Conservation (phyloP, 2,113 vertebrate species). For the Labeo rohita region DNA sequence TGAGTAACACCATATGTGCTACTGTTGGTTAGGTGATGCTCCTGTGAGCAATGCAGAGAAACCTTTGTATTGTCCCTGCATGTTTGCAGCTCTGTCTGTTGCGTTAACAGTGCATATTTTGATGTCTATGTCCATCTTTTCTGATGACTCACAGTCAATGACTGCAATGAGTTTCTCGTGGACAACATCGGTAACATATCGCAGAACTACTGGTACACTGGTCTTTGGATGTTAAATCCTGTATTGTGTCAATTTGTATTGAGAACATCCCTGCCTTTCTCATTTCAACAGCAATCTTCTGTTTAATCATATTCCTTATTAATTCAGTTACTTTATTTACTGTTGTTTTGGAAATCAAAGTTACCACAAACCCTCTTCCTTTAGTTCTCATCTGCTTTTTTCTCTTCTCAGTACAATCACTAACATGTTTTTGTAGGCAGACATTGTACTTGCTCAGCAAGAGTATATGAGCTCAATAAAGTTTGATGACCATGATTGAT, state of each 20-base stretch:
- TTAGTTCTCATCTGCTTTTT: constrained; percentile 21
- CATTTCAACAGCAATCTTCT: constrained; percentile 30
- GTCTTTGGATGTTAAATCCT: constrained; percentile 40
- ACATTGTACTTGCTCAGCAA: constrained; percentile 45
- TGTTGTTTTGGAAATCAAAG: constrained; percentile 27
- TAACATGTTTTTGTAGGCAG: constrained; percentile 39
- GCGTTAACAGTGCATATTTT: constrained; percentile 16
- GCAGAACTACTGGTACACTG: constrained; percentile 24
- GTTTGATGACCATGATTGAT: constrained; percentile 38
- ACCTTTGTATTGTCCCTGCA: no score
- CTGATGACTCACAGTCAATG: constrained; percentile 25
- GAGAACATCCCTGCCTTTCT: constrained; percentile 45
- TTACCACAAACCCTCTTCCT: constrained; percentile 37
- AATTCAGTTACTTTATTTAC: constrained; percentile 19
- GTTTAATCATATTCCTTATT: constrained; percentile 18
- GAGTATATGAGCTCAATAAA: constrained; percentile 32
- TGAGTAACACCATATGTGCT: constrained; percentile 14
- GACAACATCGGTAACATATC: constrained; percentile 31
- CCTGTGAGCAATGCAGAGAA: constrained; percentile 44
- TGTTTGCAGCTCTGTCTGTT: constrained; percentile 45
- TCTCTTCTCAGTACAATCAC: constrained; percentile 30
- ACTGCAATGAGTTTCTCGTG: constrained; percentile 26
- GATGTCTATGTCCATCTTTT: constrained; percentile 23
- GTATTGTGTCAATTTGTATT: constrained; percentile 39
- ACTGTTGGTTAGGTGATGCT: constrained; percentile 45